These are phyloP conservation scores for Corythornis cristatus DNA, from an alignment of 2,113 vertebrate species.

Conservation along the genomic window DNA sequence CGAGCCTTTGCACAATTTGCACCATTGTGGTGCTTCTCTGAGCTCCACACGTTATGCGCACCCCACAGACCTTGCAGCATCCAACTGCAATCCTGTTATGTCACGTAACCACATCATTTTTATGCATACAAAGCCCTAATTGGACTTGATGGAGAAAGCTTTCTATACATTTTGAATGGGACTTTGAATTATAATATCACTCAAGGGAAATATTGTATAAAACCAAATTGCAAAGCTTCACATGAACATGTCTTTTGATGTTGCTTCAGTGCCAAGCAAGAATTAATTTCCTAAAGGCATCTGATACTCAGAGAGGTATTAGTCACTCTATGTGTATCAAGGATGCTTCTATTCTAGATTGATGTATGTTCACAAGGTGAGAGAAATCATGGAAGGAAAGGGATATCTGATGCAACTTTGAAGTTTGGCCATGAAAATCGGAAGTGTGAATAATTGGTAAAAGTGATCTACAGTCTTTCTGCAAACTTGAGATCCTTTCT, in stretches of 20 bases:
- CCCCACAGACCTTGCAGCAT: not conserved
- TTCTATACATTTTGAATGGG: not conserved
- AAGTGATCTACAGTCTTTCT: not conserved
- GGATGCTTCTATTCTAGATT: not conserved
- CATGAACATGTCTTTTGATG: not conserved
- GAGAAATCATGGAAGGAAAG: conserved; percentile 4
- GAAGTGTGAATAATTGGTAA: not conserved
- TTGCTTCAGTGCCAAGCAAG: conserved; percentile 21
- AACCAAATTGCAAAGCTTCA: not conserved
- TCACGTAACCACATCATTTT: not conserved
- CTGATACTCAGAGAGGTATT: not conserved
- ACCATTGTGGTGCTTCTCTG: accelerated
- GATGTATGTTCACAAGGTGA: not conserved
- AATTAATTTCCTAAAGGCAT: conserved; percentile 41
- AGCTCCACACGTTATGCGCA: accelerated
- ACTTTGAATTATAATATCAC: not conserved
- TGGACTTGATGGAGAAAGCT: not conserved
- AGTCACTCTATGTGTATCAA: conserved; percentile 12
- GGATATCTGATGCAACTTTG: not conserved
- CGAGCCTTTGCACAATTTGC: not conserved
- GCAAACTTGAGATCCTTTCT: not conserved
- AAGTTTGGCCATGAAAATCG: not conserved
- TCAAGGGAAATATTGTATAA: not conserved
- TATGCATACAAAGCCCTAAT: not conserved
- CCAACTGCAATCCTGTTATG: not conserved